Evolutionary conservation across 2,888 invertebrate species (phyloP), one percentile per base, ranked within the genome.

Genomic region (Hartigia nigra): DNA sequence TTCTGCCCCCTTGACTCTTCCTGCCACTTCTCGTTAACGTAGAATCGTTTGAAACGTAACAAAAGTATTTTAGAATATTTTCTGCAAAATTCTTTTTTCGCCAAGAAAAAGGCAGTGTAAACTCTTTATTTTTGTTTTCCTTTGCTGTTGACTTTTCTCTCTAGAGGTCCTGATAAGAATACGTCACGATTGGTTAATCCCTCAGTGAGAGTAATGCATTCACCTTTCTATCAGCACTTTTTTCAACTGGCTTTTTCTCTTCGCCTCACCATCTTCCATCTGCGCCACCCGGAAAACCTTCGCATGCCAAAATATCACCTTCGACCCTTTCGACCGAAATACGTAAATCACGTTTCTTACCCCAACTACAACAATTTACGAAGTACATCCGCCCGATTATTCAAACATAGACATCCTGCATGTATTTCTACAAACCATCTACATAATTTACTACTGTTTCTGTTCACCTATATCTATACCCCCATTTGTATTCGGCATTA

Each of bases 401-500:
- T 85, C 84, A 82, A 80, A 78, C 84, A 84, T 75, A 84, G 83
- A 70, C 74, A 76, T 72, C 72, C 76, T 80, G 80, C 78, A 74
- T 79, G 76, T 81, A 81, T 82, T 81, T 74, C 76, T 76, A 75
- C 80, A 84, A 83, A 81, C 82, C 82, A 81, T 80, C 82, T 86
- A 83, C 86, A 87, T 89, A 89, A 89, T 89, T 89, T 85, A 87
- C 84, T 86, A 80, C 81, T 80, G 79, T 23, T 77, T 23, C 55
- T 55, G 2, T 55, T 2, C 23, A 55, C 23, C 55, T 23, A 81
- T 86, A 88, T 87, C 84, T 85, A 88, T 85, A 88, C 83, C 84
- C 84, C 84, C 85, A 88, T 88, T 88, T 88, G 85, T 89, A 89
- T 88, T 86, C 87, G 85, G 85, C 77, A 88, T 89, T 89, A 89